These are phyloP conservation scores for Spatulosminthurus flaviceps DNA, from an alignment of 2,888 invertebrate species.

Conservation along the genomic window DNA sequence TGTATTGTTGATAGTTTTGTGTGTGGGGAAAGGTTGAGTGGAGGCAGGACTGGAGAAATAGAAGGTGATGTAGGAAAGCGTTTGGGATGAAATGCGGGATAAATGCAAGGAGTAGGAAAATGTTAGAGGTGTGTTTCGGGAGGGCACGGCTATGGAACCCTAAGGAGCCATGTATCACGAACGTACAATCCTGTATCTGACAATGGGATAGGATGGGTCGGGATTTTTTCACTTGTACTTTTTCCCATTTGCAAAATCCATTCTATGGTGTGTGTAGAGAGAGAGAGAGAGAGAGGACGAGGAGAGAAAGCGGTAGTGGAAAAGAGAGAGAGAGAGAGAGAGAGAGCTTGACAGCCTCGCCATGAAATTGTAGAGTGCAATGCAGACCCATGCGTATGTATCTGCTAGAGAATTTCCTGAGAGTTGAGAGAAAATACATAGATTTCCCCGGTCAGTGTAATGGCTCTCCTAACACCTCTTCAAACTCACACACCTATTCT, in stretches of 20 bases:
- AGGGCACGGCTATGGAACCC: constrained; percentile 62
- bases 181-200: constrained; percentile 61
- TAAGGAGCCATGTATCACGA: constrained; percentile 65
- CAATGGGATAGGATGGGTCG: constrained; percentile 52
- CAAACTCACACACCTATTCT: constrained; percentile 11
- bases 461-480: constrained; percentile 63
- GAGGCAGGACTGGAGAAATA: constrained; percentile 21
- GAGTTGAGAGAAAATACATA: constrained; percentile 45
- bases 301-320: constrained; percentile 8
- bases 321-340: neutral
- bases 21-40: constrained; percentile 27
- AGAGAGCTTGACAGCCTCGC: neutral
- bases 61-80: constrained; percentile 19
- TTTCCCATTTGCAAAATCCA: constrained; percentile 42
- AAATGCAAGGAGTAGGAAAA: constrained; percentile 40
- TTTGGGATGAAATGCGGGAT: constrained; percentile 40
- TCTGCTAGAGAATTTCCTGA: neutral
- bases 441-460: constrained; percentile 60
- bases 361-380: neutral
- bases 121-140: constrained; percentile 33
- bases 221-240: constrained; percentile 43
- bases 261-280: constrained; percentile 3
- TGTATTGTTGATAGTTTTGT: neutral
- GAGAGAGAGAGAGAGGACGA: neutral
- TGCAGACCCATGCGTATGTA: neutral